Percentiles rank a stretch among this genome's conserved stretches.
Evolutionary conservation across 2,113 vertebrate species (phyloP).

Genomic region (Otis tarda): DNA sequence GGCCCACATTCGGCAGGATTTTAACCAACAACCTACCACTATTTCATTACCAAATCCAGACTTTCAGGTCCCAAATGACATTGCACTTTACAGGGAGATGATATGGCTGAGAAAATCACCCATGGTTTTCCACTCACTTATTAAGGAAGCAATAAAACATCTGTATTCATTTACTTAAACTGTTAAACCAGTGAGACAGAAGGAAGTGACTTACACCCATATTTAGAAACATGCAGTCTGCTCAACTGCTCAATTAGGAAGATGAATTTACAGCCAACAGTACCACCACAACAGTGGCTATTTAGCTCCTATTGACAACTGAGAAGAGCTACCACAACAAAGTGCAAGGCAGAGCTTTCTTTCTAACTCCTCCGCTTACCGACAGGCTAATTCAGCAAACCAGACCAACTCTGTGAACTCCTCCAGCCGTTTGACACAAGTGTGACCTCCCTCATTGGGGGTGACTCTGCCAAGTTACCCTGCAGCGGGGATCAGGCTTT

Average conservation of each 20-base stretch:
- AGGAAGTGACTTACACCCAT: background rate
- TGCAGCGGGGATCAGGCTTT: background rate
- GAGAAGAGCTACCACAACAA: background rate
- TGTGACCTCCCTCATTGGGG: background rate
- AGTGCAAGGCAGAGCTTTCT: background rate
- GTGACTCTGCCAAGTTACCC: background rate
- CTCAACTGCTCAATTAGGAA: background rate
- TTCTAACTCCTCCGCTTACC: background rate
- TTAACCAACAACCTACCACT: background rate
- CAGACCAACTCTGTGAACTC: background rate
- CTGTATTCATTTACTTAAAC: conserved; percentile 24
- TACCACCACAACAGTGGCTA: background rate
- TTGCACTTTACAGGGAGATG: background rate
- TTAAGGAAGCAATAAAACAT: conserved; percentile 32
- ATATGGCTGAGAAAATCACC: background rate
- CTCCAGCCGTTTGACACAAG: background rate
- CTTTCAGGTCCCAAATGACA: background rate
- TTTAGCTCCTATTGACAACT: background rate
- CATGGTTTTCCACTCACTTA: background rate
- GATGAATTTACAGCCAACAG: background rate
- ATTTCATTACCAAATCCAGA: background rate
- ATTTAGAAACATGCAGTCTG: conserved; percentile 7
- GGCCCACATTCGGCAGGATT: background rate
- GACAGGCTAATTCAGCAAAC: background rate
- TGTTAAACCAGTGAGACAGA: conserved; percentile 10